Evolutionary conservation across 1,140 invertebrate species (phyloP), one percentile per base, ranked within the genome.

Genomic region (Nasonia giraulti): DNA sequence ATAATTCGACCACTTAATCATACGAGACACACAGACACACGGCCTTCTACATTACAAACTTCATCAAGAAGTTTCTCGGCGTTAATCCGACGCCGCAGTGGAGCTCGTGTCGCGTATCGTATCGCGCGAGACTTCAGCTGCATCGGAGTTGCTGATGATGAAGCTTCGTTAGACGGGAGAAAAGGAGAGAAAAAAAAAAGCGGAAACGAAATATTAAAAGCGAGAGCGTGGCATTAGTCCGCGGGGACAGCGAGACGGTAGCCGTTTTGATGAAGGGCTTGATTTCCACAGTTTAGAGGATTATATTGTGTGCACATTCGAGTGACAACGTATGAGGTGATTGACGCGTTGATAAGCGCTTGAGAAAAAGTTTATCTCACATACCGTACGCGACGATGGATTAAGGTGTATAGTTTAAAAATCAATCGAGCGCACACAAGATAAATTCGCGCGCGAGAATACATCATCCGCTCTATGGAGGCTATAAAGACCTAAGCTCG

Each of bases 11-110:
- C 66, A 78, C 75, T 83, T 78, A 77, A 78, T 83, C 83, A 74
- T 50, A 27, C 31, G 69, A 84, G 77, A 84, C 77, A 80, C 69
- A 27, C 20, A 17, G 27, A 17, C 27, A 66, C 47, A 62, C 73
- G 31, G 77, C 66, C 83, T 80, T 84, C 77, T 80, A 74, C 69
- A 23, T 66, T 80, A 74, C 77, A 80, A 80, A 84, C 77, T 84
- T 84, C 83, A 74, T 84, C 76, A 80, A 79, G n/a, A 73, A 71
- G 68, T 73, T 62, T 31, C 33, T 37, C 11, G 50, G 66, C 17
- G 73, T 84, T 84, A 84, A 84, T 84, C 37, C 66, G 74, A 78
- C 55, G 27, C 82, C 78, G 44, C 73, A 12, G 12, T 8, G 44
- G 27, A 27, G 12, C 82, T 77, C 55, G 55, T 62, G 17, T 62